Percentiles rank a stretch among this genome's conserved stretches.
Evolutionary conservation across 2,113 vertebrate genomes (phyloP).

Genomic region (Melanerpes aurifrons): DNA sequence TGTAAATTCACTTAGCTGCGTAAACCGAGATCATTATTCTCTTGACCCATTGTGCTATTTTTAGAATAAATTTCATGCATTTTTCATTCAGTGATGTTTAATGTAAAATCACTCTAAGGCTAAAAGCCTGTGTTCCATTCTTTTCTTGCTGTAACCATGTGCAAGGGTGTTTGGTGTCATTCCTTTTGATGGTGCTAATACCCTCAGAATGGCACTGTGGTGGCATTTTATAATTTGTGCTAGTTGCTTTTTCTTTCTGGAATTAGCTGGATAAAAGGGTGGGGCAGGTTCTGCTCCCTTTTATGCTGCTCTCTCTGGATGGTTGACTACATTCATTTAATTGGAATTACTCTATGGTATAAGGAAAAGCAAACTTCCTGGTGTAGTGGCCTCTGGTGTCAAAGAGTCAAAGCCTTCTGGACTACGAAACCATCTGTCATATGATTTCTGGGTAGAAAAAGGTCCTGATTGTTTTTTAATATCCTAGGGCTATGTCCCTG

Average conservation of each 20-base stretch:
- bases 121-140: background rate
- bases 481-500: background rate
- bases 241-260: background rate
- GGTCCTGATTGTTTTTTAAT: background rate
- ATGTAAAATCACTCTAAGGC: background rate
- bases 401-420: background rate
- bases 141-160: background rate
- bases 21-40: conserved; percentile 1
- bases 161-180: background rate
- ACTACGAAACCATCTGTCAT: background rate
- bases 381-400: background rate
- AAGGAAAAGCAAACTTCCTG: conserved; percentile 26
- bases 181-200: background rate
- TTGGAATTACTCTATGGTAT: background rate
- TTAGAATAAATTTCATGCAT: background rate
- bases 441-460: background rate
- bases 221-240: background rate
- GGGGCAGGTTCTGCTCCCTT: background rate
- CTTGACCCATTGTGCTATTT: conserved; percentile 37
- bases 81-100: background rate
- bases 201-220: background rate
- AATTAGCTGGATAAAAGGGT: background rate
- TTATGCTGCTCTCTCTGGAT: background rate
- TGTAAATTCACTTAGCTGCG: background rate
- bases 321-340: background rate